A percentile compares a stretch with the other conserved stretches of the same genome.
phyloP scores from a whole-genome alignment of 23 tunicate species.

The Trididemnum clinides region DNA sequence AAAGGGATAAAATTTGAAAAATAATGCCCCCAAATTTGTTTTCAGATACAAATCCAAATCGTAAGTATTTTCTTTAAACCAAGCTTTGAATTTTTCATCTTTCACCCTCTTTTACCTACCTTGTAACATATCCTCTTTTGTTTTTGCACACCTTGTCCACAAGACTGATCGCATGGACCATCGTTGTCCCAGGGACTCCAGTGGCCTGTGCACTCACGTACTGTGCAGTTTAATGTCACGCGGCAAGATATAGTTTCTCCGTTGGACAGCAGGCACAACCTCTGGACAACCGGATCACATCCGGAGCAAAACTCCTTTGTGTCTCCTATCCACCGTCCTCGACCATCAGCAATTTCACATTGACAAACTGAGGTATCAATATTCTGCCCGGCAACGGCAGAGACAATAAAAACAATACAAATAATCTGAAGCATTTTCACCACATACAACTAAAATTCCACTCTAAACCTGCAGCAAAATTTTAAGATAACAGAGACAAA shows the following conservation, averaged over 20 bases:
- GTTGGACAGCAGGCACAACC: neutral
- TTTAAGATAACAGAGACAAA: no score
- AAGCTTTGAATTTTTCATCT: no score
- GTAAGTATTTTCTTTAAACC: no score
- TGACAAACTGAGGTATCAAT: neutral
- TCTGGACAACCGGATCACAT: neutral
- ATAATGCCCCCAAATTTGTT: no score
- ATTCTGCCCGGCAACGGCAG: neutral
- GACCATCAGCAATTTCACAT: neutral
- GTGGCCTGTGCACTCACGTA: neutral
- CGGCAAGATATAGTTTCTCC: neutral
- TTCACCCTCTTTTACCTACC: neutral
- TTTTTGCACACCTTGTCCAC: neutral
- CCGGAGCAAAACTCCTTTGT: neutral
- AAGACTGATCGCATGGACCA: neutral
- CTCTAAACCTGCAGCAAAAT: no score
- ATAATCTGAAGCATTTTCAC: no score
- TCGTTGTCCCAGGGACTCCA: constrained; percentile 10
- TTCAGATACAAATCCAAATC: no score
- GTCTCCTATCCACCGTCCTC: neutral
- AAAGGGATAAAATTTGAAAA: no score
- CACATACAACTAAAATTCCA: no score
- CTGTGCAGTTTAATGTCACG: neutral
- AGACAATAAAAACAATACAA: no score
- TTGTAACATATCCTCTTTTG: constrained; percentile 8